phyloP scores from a whole-genome alignment of 30 jellyfish, hydroid and myxozoan genomes.

The Catostylus mosaicus region DNA sequence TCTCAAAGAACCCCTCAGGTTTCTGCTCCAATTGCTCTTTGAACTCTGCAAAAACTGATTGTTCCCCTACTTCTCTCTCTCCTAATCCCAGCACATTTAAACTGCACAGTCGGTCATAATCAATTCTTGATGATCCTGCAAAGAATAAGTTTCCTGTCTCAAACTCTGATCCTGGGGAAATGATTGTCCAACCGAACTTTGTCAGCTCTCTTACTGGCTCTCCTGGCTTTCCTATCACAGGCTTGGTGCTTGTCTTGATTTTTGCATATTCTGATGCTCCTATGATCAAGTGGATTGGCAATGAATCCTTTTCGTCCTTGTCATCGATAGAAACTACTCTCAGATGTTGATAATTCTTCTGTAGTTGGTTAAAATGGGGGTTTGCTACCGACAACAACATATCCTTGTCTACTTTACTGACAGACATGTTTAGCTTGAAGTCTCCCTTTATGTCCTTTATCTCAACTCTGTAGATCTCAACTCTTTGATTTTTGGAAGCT shows the following conservation, averaged over 20 bases:
- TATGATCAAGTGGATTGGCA: conserved; percentile 19
- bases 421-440: conserved; percentile 44
- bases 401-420: conserved; percentile 64
- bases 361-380: conserved; percentile 32
- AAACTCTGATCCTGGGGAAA: not conserved
- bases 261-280: conserved; percentile 31
- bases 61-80: conserved; percentile 34
- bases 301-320: conserved; percentile 18
- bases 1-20: conserved; percentile 72
- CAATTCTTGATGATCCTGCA: not conserved
- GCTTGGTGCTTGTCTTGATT: not conserved
- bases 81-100: not conserved
- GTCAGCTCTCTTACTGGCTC: not conserved
- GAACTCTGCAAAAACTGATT: conserved; percentile 22
- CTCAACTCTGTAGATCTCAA: conserved; percentile 55
- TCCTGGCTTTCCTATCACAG: not conserved
- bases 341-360: conserved; percentile 37
- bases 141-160: not conserved
- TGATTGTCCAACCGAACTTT: not conserved
- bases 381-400: conserved; percentile 38
- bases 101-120: not conserved
- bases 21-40: conserved; percentile 24
- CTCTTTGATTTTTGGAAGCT: conserved; percentile 40
- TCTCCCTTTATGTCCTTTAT: conserved; percentile 35
- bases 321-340: conserved; percentile 46